These are phyloP conservation scores for Tamias sibiricus DNA, from an alignment of 2,113 vertebrate genomes.

Conservation along the genomic window DNA sequence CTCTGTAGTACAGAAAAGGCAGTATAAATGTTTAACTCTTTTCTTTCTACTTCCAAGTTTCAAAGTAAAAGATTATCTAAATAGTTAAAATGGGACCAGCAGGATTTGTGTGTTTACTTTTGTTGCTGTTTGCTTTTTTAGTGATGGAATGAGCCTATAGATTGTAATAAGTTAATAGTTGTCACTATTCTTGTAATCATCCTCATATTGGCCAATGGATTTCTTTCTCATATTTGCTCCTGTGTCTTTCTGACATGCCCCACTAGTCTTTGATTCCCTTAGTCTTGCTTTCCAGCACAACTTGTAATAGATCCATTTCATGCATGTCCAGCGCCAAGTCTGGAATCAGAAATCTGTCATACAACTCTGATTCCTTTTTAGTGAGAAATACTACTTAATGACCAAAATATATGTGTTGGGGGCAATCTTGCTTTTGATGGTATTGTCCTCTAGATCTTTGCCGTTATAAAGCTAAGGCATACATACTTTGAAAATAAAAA, in stretches of 20 bases:
- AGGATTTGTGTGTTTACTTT: background rate
- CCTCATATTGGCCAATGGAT: background rate
- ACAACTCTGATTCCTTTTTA: background rate
- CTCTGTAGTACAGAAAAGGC: background rate
- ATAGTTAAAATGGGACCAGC: background rate
- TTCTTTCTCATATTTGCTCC: background rate
- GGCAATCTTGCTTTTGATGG: background rate
- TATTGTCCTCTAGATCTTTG: background rate
- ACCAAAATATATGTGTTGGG: background rate
- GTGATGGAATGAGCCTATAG: background rate
- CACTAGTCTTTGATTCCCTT: background rate
- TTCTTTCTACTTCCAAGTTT: slow-evolving; percentile 1
- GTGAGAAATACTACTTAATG: background rate
- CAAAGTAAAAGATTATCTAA: background rate
- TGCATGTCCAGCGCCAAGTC: background rate
- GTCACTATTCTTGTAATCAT: background rate
- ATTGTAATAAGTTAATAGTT: background rate
- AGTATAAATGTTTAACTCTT: background rate
- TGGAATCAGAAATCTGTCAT: background rate
- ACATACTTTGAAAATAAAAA: slow-evolving; percentile 4
- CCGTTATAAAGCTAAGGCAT: background rate
- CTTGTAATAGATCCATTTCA: background rate
- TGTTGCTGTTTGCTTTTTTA: background rate
- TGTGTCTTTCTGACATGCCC: background rate
- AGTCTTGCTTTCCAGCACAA: background rate